Conservation (phyloP, 2,113 vertebrate genomes). For the Ictalurus furcatus region DNA sequence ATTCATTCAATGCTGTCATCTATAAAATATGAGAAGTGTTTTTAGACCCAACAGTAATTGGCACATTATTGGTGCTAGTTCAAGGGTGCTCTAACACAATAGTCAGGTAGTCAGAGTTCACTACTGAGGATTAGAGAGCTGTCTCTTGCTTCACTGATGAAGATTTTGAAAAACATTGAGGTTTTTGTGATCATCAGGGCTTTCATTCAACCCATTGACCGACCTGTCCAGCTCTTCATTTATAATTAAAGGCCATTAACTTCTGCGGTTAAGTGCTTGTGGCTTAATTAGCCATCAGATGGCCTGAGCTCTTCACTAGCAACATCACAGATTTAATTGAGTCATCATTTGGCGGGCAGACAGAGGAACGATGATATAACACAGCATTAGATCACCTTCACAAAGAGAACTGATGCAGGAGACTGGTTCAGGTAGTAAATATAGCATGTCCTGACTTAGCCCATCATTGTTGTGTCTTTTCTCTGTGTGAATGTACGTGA, state of each 20-base stretch:
- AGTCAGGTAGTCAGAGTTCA: neutral
- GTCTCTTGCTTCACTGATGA: conserved; percentile 11
- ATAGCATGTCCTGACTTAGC: neutral
- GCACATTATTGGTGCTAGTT: neutral
- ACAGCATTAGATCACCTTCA: conserved; percentile 35
- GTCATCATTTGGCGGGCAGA: conserved; percentile 47
- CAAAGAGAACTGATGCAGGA: conserved; percentile 11
- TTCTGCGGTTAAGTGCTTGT: conserved; percentile 49
- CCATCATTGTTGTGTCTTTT: neutral
- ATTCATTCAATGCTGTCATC: neutral
- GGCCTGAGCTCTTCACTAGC: conserved; percentile 39
- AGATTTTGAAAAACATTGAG: conserved; percentile 34
- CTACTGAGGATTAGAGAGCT: neutral
- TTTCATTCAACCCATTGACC: conserved; percentile 53
- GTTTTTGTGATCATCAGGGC: conserved; percentile 49
- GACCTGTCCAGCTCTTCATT: conserved; percentile 54
- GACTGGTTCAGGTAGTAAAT: neutral
- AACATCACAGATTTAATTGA: conserved; percentile 49
- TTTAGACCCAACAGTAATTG: neutral
- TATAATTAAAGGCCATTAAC: conserved; percentile 65
- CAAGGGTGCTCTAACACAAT: neutral
- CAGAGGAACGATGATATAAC: conserved; percentile 36
- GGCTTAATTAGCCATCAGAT: conserved; percentile 58
- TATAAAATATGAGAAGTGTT: conserved; percentile 22
- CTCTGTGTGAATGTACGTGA: conserved; percentile 2